A percentile compares a stretch with the other conserved stretches of the same genome.
Evolutionary conservation across 2,888 invertebrate genomes (phyloP).

Genomic region (Drosophila mimetica): DNA sequence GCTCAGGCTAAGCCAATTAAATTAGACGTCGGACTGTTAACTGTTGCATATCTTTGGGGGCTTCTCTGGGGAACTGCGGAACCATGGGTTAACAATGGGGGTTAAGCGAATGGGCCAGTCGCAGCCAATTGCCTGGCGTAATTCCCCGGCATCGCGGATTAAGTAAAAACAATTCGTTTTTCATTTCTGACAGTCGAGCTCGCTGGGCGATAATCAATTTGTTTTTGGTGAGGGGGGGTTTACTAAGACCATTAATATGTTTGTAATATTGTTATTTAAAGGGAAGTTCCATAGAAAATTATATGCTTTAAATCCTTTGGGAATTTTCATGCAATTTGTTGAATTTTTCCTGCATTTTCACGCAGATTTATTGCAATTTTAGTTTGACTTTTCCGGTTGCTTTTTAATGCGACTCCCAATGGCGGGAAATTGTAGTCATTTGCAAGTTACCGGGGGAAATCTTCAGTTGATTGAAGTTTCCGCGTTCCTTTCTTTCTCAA

Average conservation of each 20-base stretch:
- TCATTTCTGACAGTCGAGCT: not conserved
- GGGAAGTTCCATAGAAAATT: no score
- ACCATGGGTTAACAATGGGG: slow-evolving; percentile 2
- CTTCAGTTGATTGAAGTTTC: slow-evolving; percentile 24
- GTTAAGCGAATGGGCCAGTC: not conserved
- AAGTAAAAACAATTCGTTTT: slow-evolving; percentile 1
- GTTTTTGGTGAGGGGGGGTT: not conserved
- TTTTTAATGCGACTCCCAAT: not conserved
- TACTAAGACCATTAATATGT: no score
- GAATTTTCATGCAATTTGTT: not conserved
- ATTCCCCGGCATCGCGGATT: not conserved
- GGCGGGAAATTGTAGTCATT: not conserved
- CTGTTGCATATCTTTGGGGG: slow-evolving; percentile 53
- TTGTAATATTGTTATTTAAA: no score
- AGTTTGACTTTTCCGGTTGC: not conserved
- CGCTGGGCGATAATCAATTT: not conserved
- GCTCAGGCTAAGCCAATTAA: slow-evolving; percentile 57
- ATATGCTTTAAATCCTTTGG: not conserved
- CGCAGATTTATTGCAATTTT: not conserved
- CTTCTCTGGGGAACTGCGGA: slow-evolving; percentile 13
- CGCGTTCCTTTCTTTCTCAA: slow-evolving; percentile 4
- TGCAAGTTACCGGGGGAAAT: slow-evolving; percentile 6
- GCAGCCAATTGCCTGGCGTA: not conserved
- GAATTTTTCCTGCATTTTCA: not conserved
- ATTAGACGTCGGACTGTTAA: slow-evolving; percentile 41